Percentiles rank a stretch among this genome's conserved stretches.
Conservation (phyloP, 2,888 invertebrate genomes). For the Apoda limacodes region DNA sequence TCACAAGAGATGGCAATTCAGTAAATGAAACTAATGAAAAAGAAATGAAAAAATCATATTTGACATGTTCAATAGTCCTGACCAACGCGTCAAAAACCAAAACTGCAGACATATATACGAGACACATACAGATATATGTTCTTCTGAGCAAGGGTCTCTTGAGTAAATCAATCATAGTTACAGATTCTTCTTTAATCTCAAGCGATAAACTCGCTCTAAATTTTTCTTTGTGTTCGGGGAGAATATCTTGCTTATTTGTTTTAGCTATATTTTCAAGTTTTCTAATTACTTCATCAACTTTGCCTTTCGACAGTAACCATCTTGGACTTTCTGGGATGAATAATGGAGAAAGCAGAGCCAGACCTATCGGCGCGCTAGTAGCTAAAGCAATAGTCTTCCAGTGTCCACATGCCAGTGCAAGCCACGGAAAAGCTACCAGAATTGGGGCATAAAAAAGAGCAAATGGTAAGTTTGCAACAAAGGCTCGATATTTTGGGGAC, state of each 20-base stretch:
- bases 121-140: constrained; percentile 33
- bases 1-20: constrained; percentile 39
- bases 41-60: constrained; percentile 45
- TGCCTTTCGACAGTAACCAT: constrained; percentile 42
- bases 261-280: constrained; percentile 33
- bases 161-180: constrained; percentile 30
- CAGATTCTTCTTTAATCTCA: constrained; percentile 17
- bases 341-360: constrained; percentile 34
- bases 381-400: constrained; percentile 41
- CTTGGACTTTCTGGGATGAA: constrained; percentile 47
- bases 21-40: constrained; percentile 45
- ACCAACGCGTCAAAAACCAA: constrained; percentile 38
- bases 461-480: too few species aligned
- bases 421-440: constrained; percentile 40
- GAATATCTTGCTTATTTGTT: constrained; percentile 35
- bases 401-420: constrained; percentile 39
- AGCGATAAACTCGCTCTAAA: constrained; percentile 26
- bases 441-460: too few species aligned
- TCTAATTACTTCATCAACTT: constrained; percentile 34
- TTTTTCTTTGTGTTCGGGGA: constrained; percentile 29
- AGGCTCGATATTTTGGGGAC: constrained; percentile 45
- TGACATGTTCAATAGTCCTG: constrained; percentile 35
- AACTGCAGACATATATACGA: constrained; percentile 34
- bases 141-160: constrained; percentile 32
- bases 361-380: constrained; percentile 38